A percentile compares a stretch with the other conserved stretches of the same genome.
phyloP scores from a whole-genome alignment of 1,140 invertebrate genomes.

The Drosophila pectinifera region DNA sequence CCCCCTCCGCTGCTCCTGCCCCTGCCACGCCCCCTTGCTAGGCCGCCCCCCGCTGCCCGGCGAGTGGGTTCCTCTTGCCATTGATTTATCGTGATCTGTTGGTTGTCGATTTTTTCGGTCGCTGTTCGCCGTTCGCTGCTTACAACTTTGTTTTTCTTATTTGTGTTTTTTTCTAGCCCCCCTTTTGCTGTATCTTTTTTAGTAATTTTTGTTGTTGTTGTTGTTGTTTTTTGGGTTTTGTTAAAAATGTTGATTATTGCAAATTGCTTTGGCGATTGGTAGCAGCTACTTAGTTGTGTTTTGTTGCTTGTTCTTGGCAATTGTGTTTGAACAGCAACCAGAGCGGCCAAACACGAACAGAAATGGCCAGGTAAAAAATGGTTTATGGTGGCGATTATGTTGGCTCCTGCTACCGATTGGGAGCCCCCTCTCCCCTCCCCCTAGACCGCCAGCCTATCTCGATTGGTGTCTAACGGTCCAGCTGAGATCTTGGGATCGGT shows the following conservation, averaged over 20 bases:
- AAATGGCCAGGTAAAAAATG: conserved; percentile 32
- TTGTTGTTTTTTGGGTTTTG: conserved; percentile 45
- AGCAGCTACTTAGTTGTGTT: conserved; percentile 82
- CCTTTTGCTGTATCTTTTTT: conserved; percentile 38
- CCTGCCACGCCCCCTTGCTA: conserved; percentile 1
- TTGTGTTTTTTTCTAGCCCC: conserved; percentile 21
- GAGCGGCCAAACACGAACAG: conserved; percentile 26
- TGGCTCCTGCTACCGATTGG: conserved; percentile 24
- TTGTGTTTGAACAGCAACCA: conserved; percentile 76
- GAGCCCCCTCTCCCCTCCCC: neutral
- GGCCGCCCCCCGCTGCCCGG: neutral
- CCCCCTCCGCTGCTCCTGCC: conserved; percentile 9
- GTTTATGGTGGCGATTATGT: conserved; percentile 60
- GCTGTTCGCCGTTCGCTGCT: conserved; percentile 50
- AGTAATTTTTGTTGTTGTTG: conserved; percentile 33
- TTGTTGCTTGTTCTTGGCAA: conserved; percentile 75
- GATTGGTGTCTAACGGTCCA: conserved; percentile 64
- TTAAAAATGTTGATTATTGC: conserved; percentile 83
- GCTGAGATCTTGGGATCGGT: conserved; percentile 55
- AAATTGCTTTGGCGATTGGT: conserved; percentile 82
- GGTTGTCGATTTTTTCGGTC: conserved; percentile 72
- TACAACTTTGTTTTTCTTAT: conserved; percentile 64
- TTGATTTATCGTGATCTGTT: conserved; percentile 81
- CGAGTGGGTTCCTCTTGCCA: conserved; percentile 62
- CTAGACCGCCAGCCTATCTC: conserved; percentile 25